A percentile compares a stretch with the other conserved stretches of the same genome.
Evolutionary conservation across 2,113 vertebrate genomes (phyloP).

Genomic region (Anas platyrhynchos): DNA sequence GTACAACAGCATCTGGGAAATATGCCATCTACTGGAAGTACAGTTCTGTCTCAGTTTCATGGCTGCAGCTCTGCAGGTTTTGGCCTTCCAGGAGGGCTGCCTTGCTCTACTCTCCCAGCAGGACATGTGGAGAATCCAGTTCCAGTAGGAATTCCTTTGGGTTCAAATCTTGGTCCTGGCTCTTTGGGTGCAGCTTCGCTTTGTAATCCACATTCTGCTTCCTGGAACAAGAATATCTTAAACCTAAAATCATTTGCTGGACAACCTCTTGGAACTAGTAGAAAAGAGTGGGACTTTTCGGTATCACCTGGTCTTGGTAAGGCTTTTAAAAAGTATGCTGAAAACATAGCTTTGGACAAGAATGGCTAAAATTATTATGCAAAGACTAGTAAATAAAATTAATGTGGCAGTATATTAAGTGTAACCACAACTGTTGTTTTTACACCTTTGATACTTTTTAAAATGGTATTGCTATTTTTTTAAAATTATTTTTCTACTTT

Average conservation of each 20-base stretch:
- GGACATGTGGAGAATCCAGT: constrained; percentile 70
- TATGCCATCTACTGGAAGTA: constrained; percentile 34
- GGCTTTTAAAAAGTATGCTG: background rate
- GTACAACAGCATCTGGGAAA: constrained; percentile 78
- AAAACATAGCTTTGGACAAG: background rate
- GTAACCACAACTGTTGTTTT: background rate
- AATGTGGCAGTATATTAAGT: background rate
- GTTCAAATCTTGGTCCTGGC: constrained; percentile 54
- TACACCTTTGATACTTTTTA: background rate
- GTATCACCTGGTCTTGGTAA: constrained; percentile 81
- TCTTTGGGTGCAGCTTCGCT: constrained; percentile 67
- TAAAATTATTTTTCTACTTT: too few species aligned
- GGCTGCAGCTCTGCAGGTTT: constrained; percentile 67
- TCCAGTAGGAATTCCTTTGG: constrained; percentile 66
- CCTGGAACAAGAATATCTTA: constrained; percentile 73
- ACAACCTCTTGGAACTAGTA: constrained; percentile 60
- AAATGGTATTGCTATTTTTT: background rate
- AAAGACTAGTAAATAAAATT: background rate
- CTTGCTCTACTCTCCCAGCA: constrained; percentile 47
- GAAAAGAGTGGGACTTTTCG: constrained; percentile 70
- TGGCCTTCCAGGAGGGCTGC: constrained; percentile 59
- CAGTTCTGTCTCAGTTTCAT: constrained; percentile 72
- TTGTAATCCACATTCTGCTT: constrained; percentile 61
- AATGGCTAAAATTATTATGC: background rate
- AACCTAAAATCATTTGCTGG: constrained; percentile 67